Evolutionary conservation across 2,113 vertebrate genomes (phyloP).

Genomic region (Guaruba guarouba): DNA sequence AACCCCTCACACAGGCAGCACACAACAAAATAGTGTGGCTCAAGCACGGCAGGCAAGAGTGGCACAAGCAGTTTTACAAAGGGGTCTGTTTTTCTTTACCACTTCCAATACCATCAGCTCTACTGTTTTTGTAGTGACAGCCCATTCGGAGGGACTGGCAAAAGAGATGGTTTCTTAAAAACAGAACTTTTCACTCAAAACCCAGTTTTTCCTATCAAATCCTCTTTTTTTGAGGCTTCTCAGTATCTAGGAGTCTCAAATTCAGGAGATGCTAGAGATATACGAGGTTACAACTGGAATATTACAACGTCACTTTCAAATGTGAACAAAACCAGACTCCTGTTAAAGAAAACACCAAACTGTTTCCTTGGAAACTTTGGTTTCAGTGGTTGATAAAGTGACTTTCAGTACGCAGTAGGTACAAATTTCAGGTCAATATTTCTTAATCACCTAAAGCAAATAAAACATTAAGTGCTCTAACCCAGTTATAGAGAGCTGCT

Average conservation of each 20-base stretch:
- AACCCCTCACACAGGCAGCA: not conserved
- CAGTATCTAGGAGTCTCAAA: not conserved
- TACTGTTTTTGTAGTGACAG: not conserved
- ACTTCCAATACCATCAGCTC: not conserved
- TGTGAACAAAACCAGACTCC: not conserved
- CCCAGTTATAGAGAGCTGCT: not conserved
- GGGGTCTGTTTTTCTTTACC: not conserved
- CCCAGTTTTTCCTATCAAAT: not conserved
- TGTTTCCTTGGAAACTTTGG: conserved; percentile 1
- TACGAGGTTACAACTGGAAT: not conserved
- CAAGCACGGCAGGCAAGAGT: not conserved
- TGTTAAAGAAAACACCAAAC: not conserved
- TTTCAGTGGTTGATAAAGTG: not conserved
- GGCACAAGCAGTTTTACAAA: not conserved
- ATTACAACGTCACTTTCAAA: not conserved
- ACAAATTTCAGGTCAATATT: conserved; percentile 4
- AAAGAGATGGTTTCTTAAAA: not conserved
- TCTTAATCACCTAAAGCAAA: conserved; percentile 29
- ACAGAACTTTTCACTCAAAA: not conserved
- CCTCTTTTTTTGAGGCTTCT: not conserved
- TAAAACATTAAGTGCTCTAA: not conserved
- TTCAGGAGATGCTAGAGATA: not conserved
- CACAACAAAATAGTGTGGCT: not conserved
- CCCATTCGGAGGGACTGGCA: not conserved
- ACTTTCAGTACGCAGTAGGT: not conserved